Evolutionary conservation across 2,888 invertebrate genomes (phyloP), one percentile per base, ranked within the genome.

Genomic region (Abscondita cerata): DNA sequence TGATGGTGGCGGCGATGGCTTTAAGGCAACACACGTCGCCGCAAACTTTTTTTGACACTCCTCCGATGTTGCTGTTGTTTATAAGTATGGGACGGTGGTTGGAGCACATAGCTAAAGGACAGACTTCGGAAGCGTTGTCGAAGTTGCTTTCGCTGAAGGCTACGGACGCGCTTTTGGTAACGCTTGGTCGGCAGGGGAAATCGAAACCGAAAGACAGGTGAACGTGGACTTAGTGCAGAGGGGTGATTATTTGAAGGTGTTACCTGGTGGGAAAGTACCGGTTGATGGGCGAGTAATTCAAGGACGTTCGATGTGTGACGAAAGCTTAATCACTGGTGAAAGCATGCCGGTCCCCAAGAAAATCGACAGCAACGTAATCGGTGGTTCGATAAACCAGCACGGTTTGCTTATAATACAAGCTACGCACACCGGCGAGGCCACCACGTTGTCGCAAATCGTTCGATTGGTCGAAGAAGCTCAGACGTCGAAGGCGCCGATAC

Each of bases 101-200:
- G n/a, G 99, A 99, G 78, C 96, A 98, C 73, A 92, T 98, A 52
- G 98, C 98, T 0, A 99, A 99, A 87, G 98, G 98, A 5, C 98
- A 98, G 83, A 99, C 99, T 0, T 98, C 98, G 0, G 98, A 98
- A 80, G 98, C 99, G 0, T 81, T 99, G 8, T 95, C 96, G 1
- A 95, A 95, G 76, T 81, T 99, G 53, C 84, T 99, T 55, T 97
- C 97, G 0, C 81, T 99, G 47, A 97, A 98, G 81, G 95, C 99
- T 0, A 95, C 96, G 0, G 98, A 98, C 72, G 99, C 99, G 0
- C 83, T 92, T 0, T 83, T 99, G 8, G 91, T 98, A 0, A 89
- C 88, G 4, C 75, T 96, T 52, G 93, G 92, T 1, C 75, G 84
- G 0, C 86, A 75, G 41, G 77, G 77, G 87, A 90, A 69, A 85